Evolutionary conservation across 2,888 invertebrate species (phyloP).

Genomic region (Dendrolimus houi): DNA sequence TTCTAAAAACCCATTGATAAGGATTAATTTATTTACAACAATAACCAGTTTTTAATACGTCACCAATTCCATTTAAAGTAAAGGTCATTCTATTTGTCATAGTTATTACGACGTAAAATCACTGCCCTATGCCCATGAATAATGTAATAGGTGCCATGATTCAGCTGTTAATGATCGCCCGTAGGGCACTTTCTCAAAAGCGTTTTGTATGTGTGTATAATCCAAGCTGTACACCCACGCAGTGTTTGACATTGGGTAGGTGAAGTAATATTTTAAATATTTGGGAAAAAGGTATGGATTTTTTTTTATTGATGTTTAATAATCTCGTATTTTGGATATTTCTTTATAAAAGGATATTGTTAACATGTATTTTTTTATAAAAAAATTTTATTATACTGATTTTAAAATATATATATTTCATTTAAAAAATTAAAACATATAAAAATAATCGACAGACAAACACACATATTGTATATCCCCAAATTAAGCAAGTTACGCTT

Average conservation of each 20-base stretch:
- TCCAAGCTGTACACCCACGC: slow-evolving; percentile 15
- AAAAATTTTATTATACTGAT: too few relatives aligned
- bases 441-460: too few relatives aligned
- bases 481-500: too few relatives aligned
- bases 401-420: too few relatives aligned
- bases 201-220: slow-evolving; percentile 6
- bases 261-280: background rate
- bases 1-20: slow-evolving; percentile 5
- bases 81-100: slow-evolving; percentile 46
- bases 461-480: too few relatives aligned
- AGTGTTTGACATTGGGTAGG: slow-evolving; percentile 25
- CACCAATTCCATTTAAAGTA: slow-evolving; percentile 21
- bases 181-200: slow-evolving; percentile 25
- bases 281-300: too few relatives aligned
- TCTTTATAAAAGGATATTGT: too few relatives aligned
- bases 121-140: slow-evolving; percentile 18
- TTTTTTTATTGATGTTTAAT: background rate
- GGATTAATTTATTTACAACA: slow-evolving; percentile 2
- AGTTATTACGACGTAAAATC: slow-evolving; percentile 32
- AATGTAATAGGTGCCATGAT: slow-evolving; percentile 29
- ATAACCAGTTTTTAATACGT: slow-evolving; percentile 15
- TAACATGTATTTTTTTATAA: too few relatives aligned
- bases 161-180: slow-evolving; percentile 37
- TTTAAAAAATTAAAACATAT: too few relatives aligned
- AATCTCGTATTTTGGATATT: too few relatives aligned